Evolutionary conservation across 2,888 invertebrate species (phyloP), one percentile per base, ranked within the genome.

Genomic region (Dynastes tityus): DNA sequence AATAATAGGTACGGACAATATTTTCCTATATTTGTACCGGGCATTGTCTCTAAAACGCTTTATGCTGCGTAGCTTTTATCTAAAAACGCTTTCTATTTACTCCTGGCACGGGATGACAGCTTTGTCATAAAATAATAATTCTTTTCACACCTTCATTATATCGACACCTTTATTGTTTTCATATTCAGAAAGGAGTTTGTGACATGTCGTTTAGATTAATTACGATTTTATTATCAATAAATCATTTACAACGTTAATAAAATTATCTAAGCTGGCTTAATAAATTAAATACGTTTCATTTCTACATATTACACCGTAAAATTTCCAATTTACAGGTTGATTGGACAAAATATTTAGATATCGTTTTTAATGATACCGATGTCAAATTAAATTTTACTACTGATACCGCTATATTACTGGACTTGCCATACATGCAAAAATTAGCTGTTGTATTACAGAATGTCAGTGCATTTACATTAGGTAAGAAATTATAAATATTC

Each of bases 401-500:
- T 0, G 93, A 94, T 86, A 89, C 91, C 27, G 90, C 92, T 78
- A 92, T 94, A 79, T 91, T 94, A 16, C 91, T 92, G 89, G 94
- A 94, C 88, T 87, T 93, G 83, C 91, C 91, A 0, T 94, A 93
- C 85, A 88, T 94, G 80, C 91, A 92, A 86, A 91, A 92, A 84
- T 87, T 94, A 63, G 88, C 92, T 0, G 84, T 88, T 0, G 85
- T 94, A 65, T 86, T 94, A 40, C 87, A 89, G 0, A 88, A 88
- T 8, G 92, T 92, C 2, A 88, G 91, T 11, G 89, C 90, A 0
- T 85, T 90, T 13, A 88, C 91, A 8, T 85, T 94, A 82, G 93
- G 94, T 93, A 86, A 84, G 85, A 73, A 61, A 45, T 32, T 32
- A 4, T 5, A 45, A 45, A 45, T 45, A 2, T 9, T 45, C 8